Evolutionary conservation across 2,113 vertebrate species (phyloP).

Genomic region (Sander lucioperca): DNA sequence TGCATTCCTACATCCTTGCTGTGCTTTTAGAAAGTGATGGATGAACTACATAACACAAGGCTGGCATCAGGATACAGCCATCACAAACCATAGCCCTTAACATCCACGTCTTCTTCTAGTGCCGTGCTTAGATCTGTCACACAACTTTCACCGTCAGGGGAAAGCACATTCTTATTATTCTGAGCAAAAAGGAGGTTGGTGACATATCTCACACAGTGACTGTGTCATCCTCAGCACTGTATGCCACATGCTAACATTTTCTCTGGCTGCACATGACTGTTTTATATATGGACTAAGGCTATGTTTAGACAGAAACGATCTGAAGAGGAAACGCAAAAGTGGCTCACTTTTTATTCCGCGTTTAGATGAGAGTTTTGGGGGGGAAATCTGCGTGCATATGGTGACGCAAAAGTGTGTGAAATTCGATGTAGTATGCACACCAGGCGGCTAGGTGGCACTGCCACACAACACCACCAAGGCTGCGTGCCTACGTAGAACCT

Average conservation of each 20-base stretch:
- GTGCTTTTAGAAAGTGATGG: constrained; percentile 11
- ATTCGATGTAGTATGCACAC: no score
- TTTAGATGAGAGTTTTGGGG: no score
- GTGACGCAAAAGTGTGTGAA: no score
- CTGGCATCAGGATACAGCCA: background rate
- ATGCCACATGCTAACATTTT: constrained; percentile 22
- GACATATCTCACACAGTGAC: constrained; percentile 23
- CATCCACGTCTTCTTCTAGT: constrained; percentile 10
- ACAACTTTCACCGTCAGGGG: constrained; percentile 2
- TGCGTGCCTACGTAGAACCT: no score
- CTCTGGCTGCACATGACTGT: background rate
- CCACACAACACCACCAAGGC: no score
- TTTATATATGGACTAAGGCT: background rate
- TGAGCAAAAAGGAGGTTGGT: constrained; percentile 23
- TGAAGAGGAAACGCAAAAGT: no score
- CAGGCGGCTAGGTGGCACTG: no score
- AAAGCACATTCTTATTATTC: constrained; percentile 37
- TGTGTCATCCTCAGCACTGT: background rate
- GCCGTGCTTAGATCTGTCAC: constrained; percentile 26
- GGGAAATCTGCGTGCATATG: no score
- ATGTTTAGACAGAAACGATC: no score
- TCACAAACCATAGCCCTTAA: background rate
- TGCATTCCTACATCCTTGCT: constrained; percentile 1
- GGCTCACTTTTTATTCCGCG: no score
- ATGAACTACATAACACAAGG: constrained; percentile 12